Percentiles rank a stretch among this genome's conserved stretches.
Conservation (phyloP, 2,113 vertebrate genomes). For the Myotis lucifugus region DNA sequence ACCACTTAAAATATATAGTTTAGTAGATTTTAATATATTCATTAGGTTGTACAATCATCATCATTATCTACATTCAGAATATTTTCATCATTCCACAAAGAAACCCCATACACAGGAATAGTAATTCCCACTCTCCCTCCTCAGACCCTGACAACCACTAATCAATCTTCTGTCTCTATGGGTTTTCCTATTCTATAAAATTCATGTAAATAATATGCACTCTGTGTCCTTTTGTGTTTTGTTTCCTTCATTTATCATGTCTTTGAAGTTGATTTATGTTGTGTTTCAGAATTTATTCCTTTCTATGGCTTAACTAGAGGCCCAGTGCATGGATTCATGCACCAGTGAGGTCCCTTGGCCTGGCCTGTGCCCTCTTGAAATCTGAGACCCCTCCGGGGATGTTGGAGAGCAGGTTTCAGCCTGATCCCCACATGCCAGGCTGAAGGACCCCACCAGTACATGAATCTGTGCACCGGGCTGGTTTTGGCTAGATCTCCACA, state of each 20-base stretch:
- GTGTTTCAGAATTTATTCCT: neutral
- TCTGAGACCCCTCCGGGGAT: too few species aligned
- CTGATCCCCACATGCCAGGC: too few species aligned
- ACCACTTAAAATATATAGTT: neutral
- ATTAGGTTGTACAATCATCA: neutral
- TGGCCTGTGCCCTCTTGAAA: too few species aligned
- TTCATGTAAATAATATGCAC: neutral
- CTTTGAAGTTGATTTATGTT: neutral
- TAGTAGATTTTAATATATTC: slow-evolving; percentile 13
- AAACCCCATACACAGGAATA: neutral
- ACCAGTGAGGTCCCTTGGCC: too few species aligned
- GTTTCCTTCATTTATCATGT: neutral
- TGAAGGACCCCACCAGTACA: too few species aligned
- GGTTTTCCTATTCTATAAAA: neutral
- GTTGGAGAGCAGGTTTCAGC: too few species aligned
- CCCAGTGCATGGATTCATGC: too few species aligned
- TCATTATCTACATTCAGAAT: neutral
- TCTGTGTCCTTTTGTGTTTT: neutral
- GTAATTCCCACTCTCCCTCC: neutral
- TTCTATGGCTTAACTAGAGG: neutral
- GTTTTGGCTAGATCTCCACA: too few species aligned
- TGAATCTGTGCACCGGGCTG: too few species aligned
- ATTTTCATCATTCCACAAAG: slow-evolving; percentile 3
- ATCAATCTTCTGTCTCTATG: neutral
- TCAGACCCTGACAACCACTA: neutral